Percentiles rank a stretch among this genome's conserved stretches.
Evolutionary conservation across 2,113 vertebrate genomes (phyloP).

Genomic region (Anthoscopus minutus): DNA sequence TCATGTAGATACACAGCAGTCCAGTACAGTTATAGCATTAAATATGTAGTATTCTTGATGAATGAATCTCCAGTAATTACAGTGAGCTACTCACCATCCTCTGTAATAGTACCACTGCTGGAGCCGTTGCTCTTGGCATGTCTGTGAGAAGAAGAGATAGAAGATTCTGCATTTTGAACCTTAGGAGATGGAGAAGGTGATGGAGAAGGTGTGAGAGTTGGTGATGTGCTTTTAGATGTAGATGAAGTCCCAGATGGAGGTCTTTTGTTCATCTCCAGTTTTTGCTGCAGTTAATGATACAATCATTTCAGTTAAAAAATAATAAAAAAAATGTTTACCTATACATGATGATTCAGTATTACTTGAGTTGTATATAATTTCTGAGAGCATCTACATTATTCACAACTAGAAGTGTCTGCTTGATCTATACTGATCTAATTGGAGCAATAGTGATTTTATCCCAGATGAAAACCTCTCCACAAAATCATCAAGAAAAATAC

Average conservation of each 20-base stretch:
- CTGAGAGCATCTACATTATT: not conserved
- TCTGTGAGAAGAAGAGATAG: constrained; percentile 86
- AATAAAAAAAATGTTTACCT: not conserved
- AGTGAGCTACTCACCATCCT: constrained; percentile 80
- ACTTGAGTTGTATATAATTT: not conserved
- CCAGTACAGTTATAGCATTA: not conserved
- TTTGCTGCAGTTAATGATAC: constrained; percentile 65
- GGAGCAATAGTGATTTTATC: not conserved
- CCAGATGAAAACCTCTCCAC: not conserved
- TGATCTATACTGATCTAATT: not conserved
- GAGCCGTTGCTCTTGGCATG: constrained; percentile 94
- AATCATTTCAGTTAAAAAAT: not conserved
- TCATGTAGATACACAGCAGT: not conserved
- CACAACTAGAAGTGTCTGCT: not conserved
- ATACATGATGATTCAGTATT: not conserved
- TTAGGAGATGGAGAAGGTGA: constrained; percentile 78
- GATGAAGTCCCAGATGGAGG: constrained; percentile 89
- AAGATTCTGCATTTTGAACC: constrained; percentile 74
- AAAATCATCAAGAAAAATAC: not conserved
- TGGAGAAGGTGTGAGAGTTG: constrained; percentile 88
- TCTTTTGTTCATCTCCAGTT: constrained; percentile 80
- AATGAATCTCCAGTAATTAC: not conserved
- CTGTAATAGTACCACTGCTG: constrained; percentile 95
- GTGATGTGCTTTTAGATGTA: constrained; percentile 96
- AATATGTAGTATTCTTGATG: not conserved